Evolutionary conservation across 2,113 vertebrate genomes (phyloP).

Genomic region (Gnathonemus echidnorhynchus): DNA sequence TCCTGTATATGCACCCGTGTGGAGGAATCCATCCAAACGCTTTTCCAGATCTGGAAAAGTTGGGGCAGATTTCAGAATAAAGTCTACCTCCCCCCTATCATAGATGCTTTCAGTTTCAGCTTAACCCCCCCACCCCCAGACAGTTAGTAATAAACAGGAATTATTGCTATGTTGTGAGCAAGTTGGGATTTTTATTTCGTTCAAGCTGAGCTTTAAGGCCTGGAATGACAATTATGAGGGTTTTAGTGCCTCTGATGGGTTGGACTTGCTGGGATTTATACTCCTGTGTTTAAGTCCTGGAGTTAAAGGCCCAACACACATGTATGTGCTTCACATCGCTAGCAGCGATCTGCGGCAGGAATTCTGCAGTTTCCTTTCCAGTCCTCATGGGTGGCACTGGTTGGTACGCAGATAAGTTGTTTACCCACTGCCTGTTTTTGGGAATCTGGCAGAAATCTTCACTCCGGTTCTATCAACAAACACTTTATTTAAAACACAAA

Average conservation of each 20-base stretch:
- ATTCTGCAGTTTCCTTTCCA: not conserved
- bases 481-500: not conserved
- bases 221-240: not conserved
- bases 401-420: not conserved
- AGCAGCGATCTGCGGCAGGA: not conserved
- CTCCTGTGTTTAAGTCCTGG: not conserved
- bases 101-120: not conserved
- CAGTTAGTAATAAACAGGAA: not conserved
- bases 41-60: not conserved
- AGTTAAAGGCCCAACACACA: not conserved
- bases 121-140: not conserved
- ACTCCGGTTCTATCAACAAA: not conserved
- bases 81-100: not conserved
- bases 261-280: not conserved
- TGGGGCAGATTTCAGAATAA: not conserved
- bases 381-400: not conserved
- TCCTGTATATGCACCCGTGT: not conserved
- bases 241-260: not conserved
- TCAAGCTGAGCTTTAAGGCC: not conserved
- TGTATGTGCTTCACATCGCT: not conserved
- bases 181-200: not conserved
- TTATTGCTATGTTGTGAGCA: not conserved
- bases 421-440: not conserved
- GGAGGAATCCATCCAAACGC: not conserved
- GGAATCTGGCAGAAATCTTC: not conserved